Conservation (phyloP, 2,113 vertebrate genomes). For the Rutilus rutilus region DNA sequence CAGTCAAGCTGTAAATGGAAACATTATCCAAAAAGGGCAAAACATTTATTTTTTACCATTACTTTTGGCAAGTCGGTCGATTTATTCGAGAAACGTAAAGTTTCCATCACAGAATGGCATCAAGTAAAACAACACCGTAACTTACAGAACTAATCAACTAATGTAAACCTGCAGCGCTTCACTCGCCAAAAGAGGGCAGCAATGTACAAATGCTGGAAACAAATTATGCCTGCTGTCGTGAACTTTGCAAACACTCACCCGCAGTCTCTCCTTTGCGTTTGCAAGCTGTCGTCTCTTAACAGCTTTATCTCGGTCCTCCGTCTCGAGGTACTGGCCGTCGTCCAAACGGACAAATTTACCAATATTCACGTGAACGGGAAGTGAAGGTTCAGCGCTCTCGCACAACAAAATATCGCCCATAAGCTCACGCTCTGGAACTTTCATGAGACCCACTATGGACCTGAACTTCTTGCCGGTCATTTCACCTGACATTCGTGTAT, state of each 20-base stretch:
- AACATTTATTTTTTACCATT: neutral
- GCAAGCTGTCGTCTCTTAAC: slow-evolving; percentile 83
- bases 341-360: slow-evolving; percentile 78
- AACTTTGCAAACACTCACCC: slow-evolving; percentile 67
- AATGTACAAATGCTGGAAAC: neutral
- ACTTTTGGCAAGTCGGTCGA: neutral
- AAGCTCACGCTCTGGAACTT: slow-evolving; percentile 74
- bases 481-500: neutral
- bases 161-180: neutral
- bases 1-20: neutral
- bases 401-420: slow-evolving; percentile 81
- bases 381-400: slow-evolving; percentile 72
- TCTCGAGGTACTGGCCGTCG: slow-evolving; percentile 75
- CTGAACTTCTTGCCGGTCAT: slow-evolving; percentile 35
- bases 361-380: slow-evolving; percentile 80
- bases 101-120: too few species aligned
- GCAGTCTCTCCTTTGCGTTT: slow-evolving; percentile 86
- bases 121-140: too few species aligned
- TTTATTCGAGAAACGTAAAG: too few species aligned
- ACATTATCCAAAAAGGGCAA: neutral
- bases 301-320: slow-evolving; percentile 78
- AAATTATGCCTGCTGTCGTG: neutral
- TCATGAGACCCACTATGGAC: slow-evolving; percentile 59
- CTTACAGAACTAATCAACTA: too few species aligned
- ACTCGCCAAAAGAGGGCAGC: neutral